A percentile compares a stretch with the other conserved stretches of the same genome.
Conservation (phyloP, 2,888 invertebrate genomes). For the Actias luna region DNA sequence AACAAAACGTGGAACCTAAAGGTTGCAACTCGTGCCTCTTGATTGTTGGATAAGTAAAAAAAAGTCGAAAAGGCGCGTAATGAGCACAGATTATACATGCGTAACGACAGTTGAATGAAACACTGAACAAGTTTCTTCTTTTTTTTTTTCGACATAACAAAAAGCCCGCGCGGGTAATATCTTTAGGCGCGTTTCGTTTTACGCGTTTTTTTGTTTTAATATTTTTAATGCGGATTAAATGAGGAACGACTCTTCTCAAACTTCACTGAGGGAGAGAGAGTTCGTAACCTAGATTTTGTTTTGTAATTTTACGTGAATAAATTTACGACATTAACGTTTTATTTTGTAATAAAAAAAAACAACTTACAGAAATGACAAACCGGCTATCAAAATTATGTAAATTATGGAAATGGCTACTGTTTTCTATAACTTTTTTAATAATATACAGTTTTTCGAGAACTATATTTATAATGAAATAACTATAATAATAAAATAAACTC, state of each 20-base stretch:
- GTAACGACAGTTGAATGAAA: conserved; percentile 44
- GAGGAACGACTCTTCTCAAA: conserved; percentile 2
- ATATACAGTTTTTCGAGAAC: no score
- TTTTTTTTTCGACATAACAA: conserved; percentile 11
- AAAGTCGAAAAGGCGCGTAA: conserved; percentile 36
- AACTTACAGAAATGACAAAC: background rate
- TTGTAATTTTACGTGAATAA: conserved; percentile 8
- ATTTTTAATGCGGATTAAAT: conserved; percentile 16
- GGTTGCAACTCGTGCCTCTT: conserved; percentile 32
- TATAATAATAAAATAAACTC: no score
- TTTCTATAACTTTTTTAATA: no score
- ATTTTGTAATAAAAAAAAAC: background rate
- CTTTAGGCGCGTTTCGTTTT: conserved; percentile 14
- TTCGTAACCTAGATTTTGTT: conserved; percentile 8
- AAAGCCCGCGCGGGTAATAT: conserved; percentile 5
- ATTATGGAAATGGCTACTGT: no score
- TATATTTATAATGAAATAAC: no score
- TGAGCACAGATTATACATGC: conserved; percentile 59
- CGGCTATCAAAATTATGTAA: background rate
- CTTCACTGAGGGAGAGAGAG: background rate
- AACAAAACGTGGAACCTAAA: conserved; percentile 39
- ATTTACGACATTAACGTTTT: background rate
- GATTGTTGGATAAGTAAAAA: conserved; percentile 41
- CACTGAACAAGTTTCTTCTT: conserved; percentile 13
- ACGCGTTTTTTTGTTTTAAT: conserved; percentile 15